Base-by-base conservation (phyloP, 2,113 vertebrate species). In the Takifugu bimaculatus region DNA sequence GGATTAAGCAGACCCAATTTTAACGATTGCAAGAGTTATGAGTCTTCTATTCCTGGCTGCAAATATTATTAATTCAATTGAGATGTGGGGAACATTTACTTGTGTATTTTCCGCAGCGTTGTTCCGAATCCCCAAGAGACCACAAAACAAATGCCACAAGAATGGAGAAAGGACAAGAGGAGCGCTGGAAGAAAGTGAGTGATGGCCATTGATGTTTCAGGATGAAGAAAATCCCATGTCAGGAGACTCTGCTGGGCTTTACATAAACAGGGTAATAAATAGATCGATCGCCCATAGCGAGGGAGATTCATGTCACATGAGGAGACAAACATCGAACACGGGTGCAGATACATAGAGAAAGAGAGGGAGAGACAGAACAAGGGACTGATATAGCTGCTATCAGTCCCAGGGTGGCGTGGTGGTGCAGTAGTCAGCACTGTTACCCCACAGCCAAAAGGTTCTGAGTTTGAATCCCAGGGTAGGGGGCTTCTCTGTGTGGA, bases 191-290 rank as follows among this genome's bases (percentile, higher is more conserved):
- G 80, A 80, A 74, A 75, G 68, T 76, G 82, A 89, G 70, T 84
- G 84, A 89, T 87, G 86, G 71, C 75, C 75, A 77, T 78, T 86
- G 85, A 87, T 87, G 85, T 88, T 86, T 80, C 58, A 78, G 73
- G 70, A 61, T 63, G 65, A 55, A 71, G 77, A 77, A 45, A 80
- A 80, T 65, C 76, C 66, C 2, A 10, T 60, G 62, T 78, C 80
- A 74, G 71, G 69, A 78, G 80, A 73, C 81, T 85, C 74, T 84
- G 55, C 72, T 63, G 56, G 86, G 86, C 86, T 91, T 86, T 87
- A 87, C 82, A 82, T 88, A 88, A 89, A 88, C 75, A 75, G 82
- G 82, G 83, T 85, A 80, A 87, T 89, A 89, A 88, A 90, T 86
- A 89, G 83, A 88, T 88, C 80, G 70, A 89, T 90, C 86, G 75